These are phyloP conservation scores for Mactromeris polynyma DNA, from an alignment of 2,888 invertebrate species.

Conservation along the genomic window DNA sequence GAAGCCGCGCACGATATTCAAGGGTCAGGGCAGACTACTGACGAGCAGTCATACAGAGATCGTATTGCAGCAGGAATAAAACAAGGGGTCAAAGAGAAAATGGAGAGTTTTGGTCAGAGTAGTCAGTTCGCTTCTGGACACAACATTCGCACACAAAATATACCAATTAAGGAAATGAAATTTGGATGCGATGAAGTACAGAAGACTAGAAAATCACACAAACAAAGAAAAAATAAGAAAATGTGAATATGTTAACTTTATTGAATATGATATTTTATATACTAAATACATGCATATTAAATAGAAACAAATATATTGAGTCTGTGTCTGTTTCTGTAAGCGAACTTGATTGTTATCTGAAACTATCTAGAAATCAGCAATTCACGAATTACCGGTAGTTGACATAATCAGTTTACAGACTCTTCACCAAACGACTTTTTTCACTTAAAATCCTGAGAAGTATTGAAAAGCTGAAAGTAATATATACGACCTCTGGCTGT, in stretches of 20 bases:
- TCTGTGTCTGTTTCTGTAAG: not conserved
- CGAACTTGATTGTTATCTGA: not conserved
- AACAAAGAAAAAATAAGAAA: not conserved
- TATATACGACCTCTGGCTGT: no score
- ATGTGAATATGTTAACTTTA: not conserved
- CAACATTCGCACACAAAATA: not conserved
- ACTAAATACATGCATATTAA: not conserved
- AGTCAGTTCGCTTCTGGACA: not conserved
- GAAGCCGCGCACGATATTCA: not conserved
- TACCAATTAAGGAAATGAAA: not conserved
- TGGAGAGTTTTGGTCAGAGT: conserved; percentile 23
- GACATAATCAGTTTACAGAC: no score
- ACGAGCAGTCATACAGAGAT: conserved; percentile 38
- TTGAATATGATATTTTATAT: not conserved
- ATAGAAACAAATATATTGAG: not conserved
- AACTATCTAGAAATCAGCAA: no score
- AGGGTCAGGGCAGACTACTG: not conserved
- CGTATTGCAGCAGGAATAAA: conserved; percentile 39
- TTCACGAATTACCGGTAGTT: no score
- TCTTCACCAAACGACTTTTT: no score
- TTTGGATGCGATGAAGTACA: not conserved
- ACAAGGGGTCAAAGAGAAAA: conserved; percentile 29
- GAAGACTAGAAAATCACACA: not conserved
- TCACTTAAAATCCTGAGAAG: no score
- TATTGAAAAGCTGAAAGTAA: no score